These are phyloP conservation scores for Stichopus horrens DNA, from an alignment of 53 echinoderm and acorn worm genomes.

Conservation along the genomic window DNA sequence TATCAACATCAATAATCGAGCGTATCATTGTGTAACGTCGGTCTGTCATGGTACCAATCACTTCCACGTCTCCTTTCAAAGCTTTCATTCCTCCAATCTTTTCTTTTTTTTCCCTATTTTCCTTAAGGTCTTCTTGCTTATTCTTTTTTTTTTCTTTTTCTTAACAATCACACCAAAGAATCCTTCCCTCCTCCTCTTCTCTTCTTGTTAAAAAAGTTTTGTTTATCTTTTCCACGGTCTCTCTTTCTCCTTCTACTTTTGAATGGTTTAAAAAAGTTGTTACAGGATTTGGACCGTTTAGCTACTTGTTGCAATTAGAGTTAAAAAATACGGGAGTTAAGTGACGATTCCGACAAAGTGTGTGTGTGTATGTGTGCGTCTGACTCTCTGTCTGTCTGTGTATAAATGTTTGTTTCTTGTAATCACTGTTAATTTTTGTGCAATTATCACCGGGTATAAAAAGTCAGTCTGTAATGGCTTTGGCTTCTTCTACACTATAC, in stretches of 20 bases:
- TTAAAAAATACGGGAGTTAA: conserved; percentile 10
- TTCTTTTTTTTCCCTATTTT: background rate
- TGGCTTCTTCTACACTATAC: no score
- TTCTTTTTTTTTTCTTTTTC: background rate
- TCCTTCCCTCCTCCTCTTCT: background rate
- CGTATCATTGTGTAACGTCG: conserved; percentile 1
- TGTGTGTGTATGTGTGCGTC: background rate
- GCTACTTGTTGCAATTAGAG: conserved; percentile 31
- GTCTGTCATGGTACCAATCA: background rate
- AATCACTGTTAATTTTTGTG: no score
- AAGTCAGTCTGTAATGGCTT: no score
- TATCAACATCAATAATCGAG: background rate
- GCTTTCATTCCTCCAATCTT: background rate
- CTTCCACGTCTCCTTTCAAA: background rate
- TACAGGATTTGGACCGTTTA: conserved; percentile 24
- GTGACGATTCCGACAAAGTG: conserved; percentile 4
- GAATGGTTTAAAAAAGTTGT: conserved; percentile 14
- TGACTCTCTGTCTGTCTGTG: no score
- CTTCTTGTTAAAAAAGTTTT: background rate
- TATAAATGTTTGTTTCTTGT: no score
- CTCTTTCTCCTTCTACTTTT: background rate
- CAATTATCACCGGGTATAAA: no score
- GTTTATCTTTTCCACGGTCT: background rate
- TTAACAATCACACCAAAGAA: no score
- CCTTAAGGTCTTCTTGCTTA: background rate